Evolutionary conservation across 2,113 vertebrate genomes (phyloP).

Genomic region (Chloropsis hardwickii): DNA sequence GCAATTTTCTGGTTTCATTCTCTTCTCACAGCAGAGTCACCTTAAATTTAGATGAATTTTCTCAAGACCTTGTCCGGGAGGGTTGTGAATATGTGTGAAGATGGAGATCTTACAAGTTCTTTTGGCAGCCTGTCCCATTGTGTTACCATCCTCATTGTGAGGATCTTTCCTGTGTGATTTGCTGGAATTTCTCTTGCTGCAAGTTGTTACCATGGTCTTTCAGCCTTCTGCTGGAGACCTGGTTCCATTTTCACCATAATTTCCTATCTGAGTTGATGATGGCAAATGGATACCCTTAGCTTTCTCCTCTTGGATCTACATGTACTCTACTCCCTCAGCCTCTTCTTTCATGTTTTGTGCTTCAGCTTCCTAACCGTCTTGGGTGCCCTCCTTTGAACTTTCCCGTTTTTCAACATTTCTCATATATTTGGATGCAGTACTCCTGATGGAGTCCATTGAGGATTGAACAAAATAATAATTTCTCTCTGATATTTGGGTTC

Average conservation of each 20-base stretch:
- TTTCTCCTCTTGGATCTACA: neutral
- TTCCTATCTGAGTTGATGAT: neutral
- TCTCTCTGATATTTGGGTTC: neutral
- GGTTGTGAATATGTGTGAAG: neutral
- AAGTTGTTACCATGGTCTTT: neutral
- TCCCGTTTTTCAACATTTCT: neutral
- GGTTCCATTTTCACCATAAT: neutral
- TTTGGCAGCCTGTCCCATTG: neutral
- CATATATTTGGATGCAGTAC: neutral
- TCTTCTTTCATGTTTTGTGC: neutral
- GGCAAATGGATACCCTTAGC: neutral
- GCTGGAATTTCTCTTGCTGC: neutral
- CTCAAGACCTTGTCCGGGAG: neutral
- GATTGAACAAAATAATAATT: neutral
- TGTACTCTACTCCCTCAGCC: neutral
- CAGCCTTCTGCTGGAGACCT: neutral
- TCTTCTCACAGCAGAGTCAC: neutral
- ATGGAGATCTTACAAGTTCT: neutral
- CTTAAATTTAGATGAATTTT: neutral
- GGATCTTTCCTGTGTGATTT: neutral
- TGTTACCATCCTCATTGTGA: neutral
- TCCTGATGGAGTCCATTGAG: neutral
- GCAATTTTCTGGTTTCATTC: neutral
- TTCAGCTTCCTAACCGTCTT: neutral
- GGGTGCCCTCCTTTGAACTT: neutral